Evolutionary conservation across 1,140 invertebrate genomes (phyloP).

Genomic region (Drosophila athabasca): DNA sequence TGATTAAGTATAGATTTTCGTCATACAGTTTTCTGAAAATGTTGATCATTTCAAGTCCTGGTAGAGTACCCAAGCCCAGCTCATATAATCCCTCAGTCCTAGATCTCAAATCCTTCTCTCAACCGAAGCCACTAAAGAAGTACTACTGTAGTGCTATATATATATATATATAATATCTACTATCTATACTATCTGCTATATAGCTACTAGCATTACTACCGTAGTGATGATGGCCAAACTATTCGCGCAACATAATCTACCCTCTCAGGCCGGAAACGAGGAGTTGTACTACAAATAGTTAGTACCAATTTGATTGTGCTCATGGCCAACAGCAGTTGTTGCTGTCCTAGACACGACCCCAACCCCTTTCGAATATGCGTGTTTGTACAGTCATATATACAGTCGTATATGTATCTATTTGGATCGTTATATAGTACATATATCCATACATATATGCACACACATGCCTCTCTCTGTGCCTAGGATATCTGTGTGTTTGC

Average conservation of each 20-base stretch:
- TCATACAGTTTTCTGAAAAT: too few species aligned
- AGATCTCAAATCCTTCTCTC: too few species aligned
- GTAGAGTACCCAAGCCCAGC: too few species aligned
- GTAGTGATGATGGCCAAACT: neutral
- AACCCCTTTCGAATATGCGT: constrained; percentile 30
- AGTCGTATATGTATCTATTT: too few species aligned
- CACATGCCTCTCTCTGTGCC: constrained; percentile 5
- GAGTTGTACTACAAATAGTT: constrained; percentile 40
- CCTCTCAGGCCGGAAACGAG: constrained; percentile 6
- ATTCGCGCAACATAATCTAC: constrained; percentile 7
- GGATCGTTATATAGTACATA: constrained; percentile 30
- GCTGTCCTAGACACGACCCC: constrained; percentile 34
- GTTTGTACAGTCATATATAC: constrained; percentile 33
- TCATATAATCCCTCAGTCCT: too few species aligned
- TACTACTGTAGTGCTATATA: too few species aligned
- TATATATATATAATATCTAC: too few species aligned
- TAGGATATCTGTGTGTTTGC: constrained; percentile 36
- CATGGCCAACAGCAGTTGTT: constrained; percentile 35
- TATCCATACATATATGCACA: constrained; percentile 6
- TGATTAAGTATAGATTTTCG: too few species aligned
- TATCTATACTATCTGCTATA: too few species aligned
- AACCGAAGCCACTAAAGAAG: too few species aligned
- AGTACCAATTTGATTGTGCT: constrained; percentile 49
- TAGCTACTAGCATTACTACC: too few species aligned
- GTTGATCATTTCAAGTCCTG: too few species aligned